Conservation (phyloP, 2,888 invertebrate species). For the Drosophila putrida region DNA sequence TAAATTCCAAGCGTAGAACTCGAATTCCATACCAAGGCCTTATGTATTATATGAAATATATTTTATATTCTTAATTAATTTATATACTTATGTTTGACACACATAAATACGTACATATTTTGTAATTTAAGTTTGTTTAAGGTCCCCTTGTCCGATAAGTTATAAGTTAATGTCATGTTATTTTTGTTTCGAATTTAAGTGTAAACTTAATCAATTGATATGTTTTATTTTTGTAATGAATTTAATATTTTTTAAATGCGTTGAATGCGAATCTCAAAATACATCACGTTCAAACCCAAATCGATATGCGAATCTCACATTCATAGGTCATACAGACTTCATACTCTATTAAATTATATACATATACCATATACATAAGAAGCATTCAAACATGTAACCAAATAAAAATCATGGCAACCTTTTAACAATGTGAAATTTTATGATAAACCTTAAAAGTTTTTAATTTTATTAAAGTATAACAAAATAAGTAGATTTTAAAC, state of each 20-base stretch:
- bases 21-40: slow-evolving; percentile 62
- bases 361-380: slow-evolving; percentile 31
- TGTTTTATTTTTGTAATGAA: slow-evolving; percentile 63
- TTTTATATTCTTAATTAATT: slow-evolving; percentile 59
- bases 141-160: slow-evolving; percentile 62
- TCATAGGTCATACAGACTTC: slow-evolving; percentile 42
- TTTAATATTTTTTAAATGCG: slow-evolving; percentile 63
- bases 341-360: slow-evolving; percentile 31
- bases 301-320: slow-evolving; percentile 10
- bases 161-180: slow-evolving; percentile 47
- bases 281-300: slow-evolving; percentile 43
- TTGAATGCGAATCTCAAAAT: slow-evolving; percentile 73
- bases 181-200: slow-evolving; percentile 62
- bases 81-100: slow-evolving; percentile 60
- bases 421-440: slow-evolving; percentile 66
- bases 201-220: slow-evolving; percentile 68
- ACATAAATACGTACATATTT: slow-evolving; percentile 36
- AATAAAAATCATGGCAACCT: slow-evolving; percentile 46
- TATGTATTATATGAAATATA: slow-evolving; percentile 76
- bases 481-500: slow-evolving; percentile 39
- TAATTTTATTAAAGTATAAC: slow-evolving; percentile 59
- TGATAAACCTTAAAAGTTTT: slow-evolving; percentile 70
- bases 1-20: slow-evolving; percentile 54
- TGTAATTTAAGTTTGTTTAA: slow-evolving; percentile 61
- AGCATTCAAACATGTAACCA: slow-evolving; percentile 44